Base-by-base conservation (phyloP, 2,888 invertebrate species). In the Ferdinandea cuprea region DNA sequence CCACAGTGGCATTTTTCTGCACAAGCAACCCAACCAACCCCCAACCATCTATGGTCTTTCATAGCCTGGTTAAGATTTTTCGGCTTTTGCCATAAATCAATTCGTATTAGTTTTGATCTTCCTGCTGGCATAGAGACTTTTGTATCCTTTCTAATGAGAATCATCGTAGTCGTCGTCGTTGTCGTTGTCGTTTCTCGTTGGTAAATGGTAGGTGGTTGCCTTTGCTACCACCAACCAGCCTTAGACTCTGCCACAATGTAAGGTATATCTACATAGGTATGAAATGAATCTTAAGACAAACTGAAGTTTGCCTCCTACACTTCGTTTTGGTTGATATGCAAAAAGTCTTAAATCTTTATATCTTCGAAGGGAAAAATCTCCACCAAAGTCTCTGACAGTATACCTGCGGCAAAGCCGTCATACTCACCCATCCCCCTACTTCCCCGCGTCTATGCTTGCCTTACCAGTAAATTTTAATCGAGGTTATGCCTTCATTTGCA, bases 51-150 rank as follows among this genome's bases (percentile, higher is more conserved):
- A n/a, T n/a, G 19, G 30, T 32, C 44, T 21, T 40, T 8, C 59
- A 56, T 59, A 63, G 83, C 42, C 37, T 78, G 83, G 83, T 83
- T 73, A 58, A 73, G 83, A 83, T 78, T 83, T 83, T 83, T 83
- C 83, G 73, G 78, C 68, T 83, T 78, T 73, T 48, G 72, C 78
- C 78, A 83, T 83, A 83, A 83, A 83, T 83, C 83, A 83, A 83
- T 83, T 83, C 83, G 83, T 83, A 83, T 83, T 83, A 83, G 78
- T 83, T 83, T 78, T 83, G 83, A 83, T 83, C 78, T 83, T 83
- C 77, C 78, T 83, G 66, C 77, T 83, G 81, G 81, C 81, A 83
- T 83, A 72, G 72, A 83, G 78, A 78, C 66, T 78, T 83, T 48
- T 83, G 83, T 83, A 78, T 83, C 77, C 73, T 78, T 78, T 80